Base-by-base conservation (phyloP, 2,113 vertebrate genomes). In the Cyanistes caeruleus region DNA sequence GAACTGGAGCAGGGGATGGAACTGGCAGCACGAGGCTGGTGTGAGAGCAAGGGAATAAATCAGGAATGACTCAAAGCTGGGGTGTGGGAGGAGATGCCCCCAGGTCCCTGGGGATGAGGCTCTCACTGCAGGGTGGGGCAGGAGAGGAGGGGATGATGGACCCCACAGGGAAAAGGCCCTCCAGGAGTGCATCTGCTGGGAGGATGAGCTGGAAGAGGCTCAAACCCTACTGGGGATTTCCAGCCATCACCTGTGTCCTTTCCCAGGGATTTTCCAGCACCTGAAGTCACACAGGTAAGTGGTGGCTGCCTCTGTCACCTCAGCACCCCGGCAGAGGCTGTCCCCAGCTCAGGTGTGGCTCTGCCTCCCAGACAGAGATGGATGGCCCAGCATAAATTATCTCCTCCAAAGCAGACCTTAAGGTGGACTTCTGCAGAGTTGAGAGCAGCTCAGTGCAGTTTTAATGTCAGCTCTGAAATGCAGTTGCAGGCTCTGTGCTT, bases 351-450 rank as follows among this genome's bases (percentile, higher is more conserved):
- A 58, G 88, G 58, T 60, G 53, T 35, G 86, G 43, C 35, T 89
- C 78, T 80, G 63, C 41, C 37, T 83, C 90, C 59, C 76, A 62
- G 68, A 55, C 59, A 84, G 72, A 92, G 90, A 92, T 52, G 79
- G 37, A 77, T 80, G 67, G 49, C 41, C 0, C 1, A 27, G 48
- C 3, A 3, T 80, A 73, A 93, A 81, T 90, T 30, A 81, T 86
- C 82, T 86, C 68, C 63, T 92, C 55, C 46, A 46, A 80, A 48
- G 81, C 7, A 72, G 33, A 67, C 41, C 43, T 88, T 65, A 69
- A 86, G 14, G 30, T 81, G 83, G 55, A 67, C 67, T 90, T 88
- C 53, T 77, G 60, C 63, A 7, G 49, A 74, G 85, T 48, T 39
- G 46, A 51, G 70, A 86, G 68, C 60, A 90, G 44, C 52, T 37